phyloP scores from a whole-genome alignment of 2,888 invertebrate genomes.

The Perdita meconis region DNA sequence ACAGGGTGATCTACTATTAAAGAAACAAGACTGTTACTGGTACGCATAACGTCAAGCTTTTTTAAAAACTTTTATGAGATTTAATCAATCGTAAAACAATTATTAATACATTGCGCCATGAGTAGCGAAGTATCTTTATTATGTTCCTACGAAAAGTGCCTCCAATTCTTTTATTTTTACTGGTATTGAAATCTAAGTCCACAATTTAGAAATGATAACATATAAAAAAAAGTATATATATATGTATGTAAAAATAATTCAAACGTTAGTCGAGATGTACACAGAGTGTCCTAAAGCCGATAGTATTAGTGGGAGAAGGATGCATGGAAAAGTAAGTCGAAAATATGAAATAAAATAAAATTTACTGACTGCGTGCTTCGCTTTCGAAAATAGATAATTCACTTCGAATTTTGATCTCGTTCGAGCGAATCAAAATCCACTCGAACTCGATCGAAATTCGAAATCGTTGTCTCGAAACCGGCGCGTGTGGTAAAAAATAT shows the following conservation, averaged over 20 bases:
- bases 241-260: constrained; percentile 50
- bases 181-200: constrained; percentile 53
- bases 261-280: constrained; percentile 39
- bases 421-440: too few relatives aligned
- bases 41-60: constrained; percentile 66
- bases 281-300: background rate
- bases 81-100: constrained; percentile 53
- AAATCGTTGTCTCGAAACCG: too few relatives aligned
- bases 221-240: constrained; percentile 29
- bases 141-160: constrained; percentile 71
- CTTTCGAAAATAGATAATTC: too few relatives aligned
- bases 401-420: too few relatives aligned
- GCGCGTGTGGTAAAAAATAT: too few relatives aligned
- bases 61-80: constrained; percentile 61
- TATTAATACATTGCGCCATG: constrained; percentile 47
- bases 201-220: constrained; percentile 54
- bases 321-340: too few relatives aligned
- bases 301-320: too few relatives aligned
- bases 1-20: constrained; percentile 74
- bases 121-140: constrained; percentile 64
- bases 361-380: too few relatives aligned
- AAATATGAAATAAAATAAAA: too few relatives aligned
- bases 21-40: constrained; percentile 72
- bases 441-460: too few relatives aligned
- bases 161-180: constrained; percentile 74